Evolutionary conservation across 2,797 vertebrate species (phyloP), one percentile per base, ranked within the genome.

Genomic region (Amblyopsis hoosieri): DNA sequence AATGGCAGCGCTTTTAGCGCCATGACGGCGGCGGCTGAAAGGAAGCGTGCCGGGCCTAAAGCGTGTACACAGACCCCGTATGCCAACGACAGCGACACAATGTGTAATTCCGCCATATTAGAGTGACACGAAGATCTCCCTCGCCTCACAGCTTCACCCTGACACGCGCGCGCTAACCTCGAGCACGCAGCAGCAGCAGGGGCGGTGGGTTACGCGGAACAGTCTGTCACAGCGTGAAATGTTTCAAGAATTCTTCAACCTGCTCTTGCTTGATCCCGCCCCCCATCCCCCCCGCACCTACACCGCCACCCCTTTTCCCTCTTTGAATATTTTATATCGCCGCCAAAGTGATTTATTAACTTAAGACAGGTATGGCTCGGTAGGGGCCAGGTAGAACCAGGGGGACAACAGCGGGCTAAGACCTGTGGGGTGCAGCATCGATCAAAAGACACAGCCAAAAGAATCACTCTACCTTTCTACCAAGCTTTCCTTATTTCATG

Each of bases 1-100:
- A 96, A 96, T 94, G 96, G 91, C 94, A 94, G 95, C 93, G 93
- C 93, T 96, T 95, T 95, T 97, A 97, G 95, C 95, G 94, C 94
- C 87, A 90, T 94, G 95, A 93, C 95, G 93, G 94, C 91, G 92
- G 92, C 93, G 93, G 93, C 93, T 93, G 90, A 91, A 95, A 84
- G 72, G 75, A 69, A 85, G 79, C 85, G 85, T 87, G 92, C 92
- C 90, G 92, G 94, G 95, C 95, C 95, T 95, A 93, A 94, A 23
- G 96, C 96, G 95, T 95, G 93, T 94, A 95, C 95, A 94, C 93
- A 94, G 94, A 91, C 94, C 95, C 95, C 95, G 95, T 96, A 95
- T 95, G 95, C 95, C 92, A 85, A 91, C 92, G 92, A 95, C 95
- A 95, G 94, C 89, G 94, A 96, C 95, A 96, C 95, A 96, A 97